Base-by-base conservation (phyloP, 2,888 invertebrate genomes). In the Girardia tigrina region DNA sequence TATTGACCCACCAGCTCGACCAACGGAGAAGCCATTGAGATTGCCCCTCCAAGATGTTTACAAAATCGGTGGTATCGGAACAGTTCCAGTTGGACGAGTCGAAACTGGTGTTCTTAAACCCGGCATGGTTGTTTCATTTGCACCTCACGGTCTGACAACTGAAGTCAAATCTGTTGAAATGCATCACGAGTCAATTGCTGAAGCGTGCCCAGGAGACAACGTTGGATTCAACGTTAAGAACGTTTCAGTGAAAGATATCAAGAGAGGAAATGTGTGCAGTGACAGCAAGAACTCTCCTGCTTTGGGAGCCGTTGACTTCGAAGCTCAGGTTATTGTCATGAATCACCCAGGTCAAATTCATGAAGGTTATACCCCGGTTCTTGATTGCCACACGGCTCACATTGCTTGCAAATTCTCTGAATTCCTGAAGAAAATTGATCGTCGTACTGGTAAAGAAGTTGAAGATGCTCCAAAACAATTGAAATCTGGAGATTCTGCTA, bases 201-300 rank as follows among this genome's bases (percentile, higher is more conserved):
- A 95, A 86, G 95, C 94, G 80, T 89, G 91, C 70, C 97, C 98
- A 82, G 97, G 97, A 81, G 98, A 98, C 89, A 98, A 98, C 83
- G 98, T 99, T 85, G 98, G 98, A 86, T 99, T 98, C 90, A 99
- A 99, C 89, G 93, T 99, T 71, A 99, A 98, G 90, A 97, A 95
- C 90, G 92, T 99, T 29, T 94, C 97, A 28, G 95, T 99, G 78
- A 98, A 99, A 88, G 98, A 99, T 86, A 89, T 99, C 88, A 91
- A 94, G 87, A 91, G 98, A 90, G 98, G 98, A 80, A 95, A 91
- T 83, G 98, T 98, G 78, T 91, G 92, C 84, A 97, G 97, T 80
- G 98, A 99, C 88, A 90, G 92, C 81, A 99, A 99, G 88, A 89
- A 88, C 87, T 92, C 90, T 86, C 97, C 98, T 82, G 95, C 98